Conservation (phyloP, 1,140 invertebrate genomes). For the Bactericera cockerelli region DNA sequence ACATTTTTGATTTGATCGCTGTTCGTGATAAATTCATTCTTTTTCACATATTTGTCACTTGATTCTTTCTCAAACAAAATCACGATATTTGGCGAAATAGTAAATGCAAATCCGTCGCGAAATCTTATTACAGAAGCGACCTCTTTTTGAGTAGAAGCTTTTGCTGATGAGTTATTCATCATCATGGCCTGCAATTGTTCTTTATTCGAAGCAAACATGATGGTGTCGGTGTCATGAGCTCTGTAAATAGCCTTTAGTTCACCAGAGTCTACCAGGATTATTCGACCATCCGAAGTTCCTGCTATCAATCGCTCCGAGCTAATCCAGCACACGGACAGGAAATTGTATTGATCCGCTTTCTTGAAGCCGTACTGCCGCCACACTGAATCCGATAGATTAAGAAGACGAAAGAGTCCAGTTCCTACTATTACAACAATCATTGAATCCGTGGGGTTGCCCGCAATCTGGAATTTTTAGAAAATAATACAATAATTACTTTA, state of each 20-base stretch:
- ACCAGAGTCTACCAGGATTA: constrained; percentile 62
- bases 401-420: constrained; percentile 51
- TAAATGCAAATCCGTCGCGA: constrained; percentile 5
- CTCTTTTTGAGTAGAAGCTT: background rate
- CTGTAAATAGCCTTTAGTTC: constrained; percentile 49
- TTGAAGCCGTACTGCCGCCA: constrained; percentile 69
- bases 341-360: constrained; percentile 57
- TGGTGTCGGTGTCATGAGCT: constrained; percentile 32
- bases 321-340: constrained; percentile 52
- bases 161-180: background rate
- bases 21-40: constrained; percentile 37
- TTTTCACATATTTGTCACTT: constrained; percentile 33
- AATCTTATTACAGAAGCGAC: background rate
- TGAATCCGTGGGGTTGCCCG: constrained; percentile 59
- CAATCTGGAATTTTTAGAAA: constrained; percentile 30
- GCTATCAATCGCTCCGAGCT: constrained; percentile 56
- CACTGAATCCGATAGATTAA: constrained; percentile 59
- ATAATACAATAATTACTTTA: too few relatives aligned
- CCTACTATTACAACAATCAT: constrained; percentile 59
- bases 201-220: constrained; percentile 6
- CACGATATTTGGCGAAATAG: background rate
- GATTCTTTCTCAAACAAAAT: constrained; percentile 11
- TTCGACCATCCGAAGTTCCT: constrained; percentile 51
- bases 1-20: background rate
- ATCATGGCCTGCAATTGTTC: constrained; percentile 12